These are phyloP conservation scores for Limnephilus lunatus DNA, from an alignment of 2,888 invertebrate species.

Conservation along the genomic window DNA sequence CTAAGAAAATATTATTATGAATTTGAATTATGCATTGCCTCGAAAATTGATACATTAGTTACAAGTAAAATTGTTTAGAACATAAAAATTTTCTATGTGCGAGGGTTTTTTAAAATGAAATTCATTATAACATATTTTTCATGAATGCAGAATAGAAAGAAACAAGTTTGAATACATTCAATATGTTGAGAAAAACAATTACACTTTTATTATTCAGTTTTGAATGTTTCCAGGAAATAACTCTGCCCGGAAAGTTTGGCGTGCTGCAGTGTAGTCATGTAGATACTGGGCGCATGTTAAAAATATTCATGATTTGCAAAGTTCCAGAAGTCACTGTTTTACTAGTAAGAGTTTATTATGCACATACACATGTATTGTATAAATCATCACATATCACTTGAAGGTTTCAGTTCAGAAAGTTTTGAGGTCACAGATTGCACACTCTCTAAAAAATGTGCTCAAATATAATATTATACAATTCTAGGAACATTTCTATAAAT, in stretches of 20 bases:
- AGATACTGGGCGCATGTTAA: background rate
- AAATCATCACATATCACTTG: background rate
- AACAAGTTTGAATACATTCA: background rate
- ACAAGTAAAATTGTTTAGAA: background rate
- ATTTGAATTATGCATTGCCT: background rate
- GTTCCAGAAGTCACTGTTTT: background rate
- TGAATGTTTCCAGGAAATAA: background rate
- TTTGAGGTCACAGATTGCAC: background rate
- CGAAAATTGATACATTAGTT: background rate
- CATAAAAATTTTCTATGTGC: background rate
- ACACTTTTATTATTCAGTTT: background rate
- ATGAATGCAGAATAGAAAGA: background rate
- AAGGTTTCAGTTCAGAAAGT: background rate
- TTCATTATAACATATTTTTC: background rate
- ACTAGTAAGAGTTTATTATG: background rate
- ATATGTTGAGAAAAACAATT: background rate
- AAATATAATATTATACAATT: constrained; percentile 30
- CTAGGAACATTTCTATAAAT: constrained; percentile 41
- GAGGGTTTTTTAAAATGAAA: background rate
- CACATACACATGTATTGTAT: background rate
- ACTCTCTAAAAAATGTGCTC: constrained; percentile 5
- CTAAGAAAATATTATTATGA: background rate
- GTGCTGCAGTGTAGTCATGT: background rate
- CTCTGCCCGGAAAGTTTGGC: background rate
- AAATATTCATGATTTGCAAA: background rate